Conservation (phyloP, 2,888 invertebrate species). For the Drosophila nigricruria region DNA sequence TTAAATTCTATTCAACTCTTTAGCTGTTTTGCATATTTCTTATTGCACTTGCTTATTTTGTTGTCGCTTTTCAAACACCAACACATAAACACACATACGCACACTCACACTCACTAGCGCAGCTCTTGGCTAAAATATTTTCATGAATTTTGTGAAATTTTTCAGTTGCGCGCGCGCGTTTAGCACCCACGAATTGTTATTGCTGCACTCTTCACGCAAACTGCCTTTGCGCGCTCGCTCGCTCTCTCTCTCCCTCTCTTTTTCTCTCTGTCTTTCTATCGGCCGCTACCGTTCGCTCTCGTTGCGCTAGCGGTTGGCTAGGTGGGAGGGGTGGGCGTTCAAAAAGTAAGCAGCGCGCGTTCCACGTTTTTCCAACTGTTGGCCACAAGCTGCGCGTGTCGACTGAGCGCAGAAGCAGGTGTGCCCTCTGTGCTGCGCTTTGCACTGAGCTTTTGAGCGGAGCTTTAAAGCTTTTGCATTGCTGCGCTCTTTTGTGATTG, state of each 20-base stretch:
- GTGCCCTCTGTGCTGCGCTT: slow-evolving; percentile 14
- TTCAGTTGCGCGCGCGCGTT: slow-evolving; percentile 66
- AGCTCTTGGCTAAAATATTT: slow-evolving; percentile 52
- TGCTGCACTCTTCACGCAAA: slow-evolving; percentile 36
- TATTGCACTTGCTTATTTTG: slow-evolving; percentile 63
- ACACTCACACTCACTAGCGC: slow-evolving; percentile 30
- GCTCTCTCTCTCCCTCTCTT: background rate
- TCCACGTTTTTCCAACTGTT: slow-evolving; percentile 54
- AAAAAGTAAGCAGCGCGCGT: slow-evolving; percentile 56
- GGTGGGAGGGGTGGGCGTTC: slow-evolving; percentile 40
- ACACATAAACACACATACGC: slow-evolving; percentile 25
- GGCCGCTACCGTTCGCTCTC: slow-evolving; percentile 14
- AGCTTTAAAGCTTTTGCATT: slow-evolving; percentile 29
- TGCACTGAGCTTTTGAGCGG: slow-evolving; percentile 15
- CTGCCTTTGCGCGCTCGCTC: slow-evolving; percentile 25
- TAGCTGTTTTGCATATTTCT: slow-evolving; percentile 63
- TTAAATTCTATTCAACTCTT: slow-evolving; percentile 68
- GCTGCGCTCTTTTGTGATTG: background rate
- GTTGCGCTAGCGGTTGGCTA: slow-evolving; percentile 19
- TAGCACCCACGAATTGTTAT: slow-evolving; percentile 59
- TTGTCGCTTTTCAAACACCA: slow-evolving; percentile 44
- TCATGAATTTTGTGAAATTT: slow-evolving; percentile 56
- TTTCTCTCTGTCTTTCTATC: slow-evolving; percentile 27
- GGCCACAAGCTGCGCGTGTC: slow-evolving; percentile 71
- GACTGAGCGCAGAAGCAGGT: slow-evolving; percentile 53